Evolutionary conservation across 2,797 vertebrate species (phyloP).

Genomic region (Tenualosa ilisha): DNA sequence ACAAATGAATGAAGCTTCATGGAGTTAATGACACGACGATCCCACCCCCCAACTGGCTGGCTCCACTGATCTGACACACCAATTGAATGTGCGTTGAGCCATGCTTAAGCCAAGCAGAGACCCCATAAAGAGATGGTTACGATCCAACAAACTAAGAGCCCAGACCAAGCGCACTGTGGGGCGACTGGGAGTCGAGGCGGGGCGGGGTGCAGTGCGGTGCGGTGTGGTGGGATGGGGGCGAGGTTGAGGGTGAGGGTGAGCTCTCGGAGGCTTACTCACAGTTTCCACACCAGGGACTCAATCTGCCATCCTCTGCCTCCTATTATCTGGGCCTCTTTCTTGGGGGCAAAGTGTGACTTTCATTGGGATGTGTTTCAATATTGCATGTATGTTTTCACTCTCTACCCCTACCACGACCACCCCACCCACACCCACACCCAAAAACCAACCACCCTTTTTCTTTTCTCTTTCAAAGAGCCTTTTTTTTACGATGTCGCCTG

Average conservation of each 20-base stretch:
- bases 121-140: conserved; percentile 31
- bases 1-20: not conserved
- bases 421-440: not conserved
- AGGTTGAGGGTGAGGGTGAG: not conserved
- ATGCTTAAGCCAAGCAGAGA: conserved; percentile 23
- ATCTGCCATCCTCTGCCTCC: conserved; percentile 39
- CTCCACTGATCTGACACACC: conserved; percentile 37
- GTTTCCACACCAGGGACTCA: conserved; percentile 55
- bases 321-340: conserved; percentile 44
- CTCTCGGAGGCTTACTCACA: conserved; percentile 45
- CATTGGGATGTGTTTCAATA: conserved; percentile 46
- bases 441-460: not conserved
- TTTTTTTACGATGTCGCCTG: conserved; percentile 20
- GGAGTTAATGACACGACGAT: not conserved
- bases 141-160: conserved; percentile 30
- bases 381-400: conserved; percentile 29
- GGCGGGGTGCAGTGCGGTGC: not conserved
- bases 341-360: conserved; percentile 36
- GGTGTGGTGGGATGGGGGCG: not conserved
- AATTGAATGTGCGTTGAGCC: conserved; percentile 27
- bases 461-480: conserved; percentile 13
- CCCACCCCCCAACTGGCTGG: conserved; percentile 3
- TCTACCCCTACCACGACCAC: not conserved
- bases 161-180: conserved; percentile 4
- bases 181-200: conserved; percentile 2